These are phyloP conservation scores for Linurgus olivaceus DNA, from an alignment of 2,797 vertebrate species.

Conservation along the genomic window DNA sequence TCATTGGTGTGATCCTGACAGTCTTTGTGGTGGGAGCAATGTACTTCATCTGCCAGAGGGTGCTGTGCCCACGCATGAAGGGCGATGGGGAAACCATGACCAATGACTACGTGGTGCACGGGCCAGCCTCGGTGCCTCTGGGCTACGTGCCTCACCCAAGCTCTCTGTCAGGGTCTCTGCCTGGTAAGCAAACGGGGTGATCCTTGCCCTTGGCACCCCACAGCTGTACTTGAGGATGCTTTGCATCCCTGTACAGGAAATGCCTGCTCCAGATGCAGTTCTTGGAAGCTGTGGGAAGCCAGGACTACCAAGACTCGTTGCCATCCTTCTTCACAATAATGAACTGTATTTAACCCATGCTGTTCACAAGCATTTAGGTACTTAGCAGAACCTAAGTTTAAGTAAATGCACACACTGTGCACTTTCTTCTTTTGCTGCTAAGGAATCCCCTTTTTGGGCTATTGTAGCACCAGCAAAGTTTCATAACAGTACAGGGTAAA, in stretches of 20 bases:
- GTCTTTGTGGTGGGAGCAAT: slow-evolving; percentile 92
- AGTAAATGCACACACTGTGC: fast-evolving
- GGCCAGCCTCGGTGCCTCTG: slow-evolving; percentile 89
- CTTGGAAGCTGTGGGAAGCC: not conserved
- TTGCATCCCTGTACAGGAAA: not conserved
- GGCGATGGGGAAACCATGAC: slow-evolving; percentile 93
- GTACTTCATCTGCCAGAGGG: slow-evolving; percentile 95
- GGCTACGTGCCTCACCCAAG: slow-evolving; percentile 93
- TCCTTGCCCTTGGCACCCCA: not conserved
- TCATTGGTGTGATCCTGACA: slow-evolving; percentile 92
- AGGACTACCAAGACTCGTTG: not conserved
- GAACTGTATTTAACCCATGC: not conserved
- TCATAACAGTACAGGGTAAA: not conserved
- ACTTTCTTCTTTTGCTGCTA: not conserved
- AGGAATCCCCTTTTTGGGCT: not conserved
- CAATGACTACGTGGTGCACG: slow-evolving; percentile 92
- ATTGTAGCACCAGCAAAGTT: not conserved
- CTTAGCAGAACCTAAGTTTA: not conserved
- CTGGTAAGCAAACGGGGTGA: slow-evolving; percentile 77
- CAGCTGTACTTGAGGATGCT: not conserved
- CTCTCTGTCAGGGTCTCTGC: slow-evolving; percentile 91
- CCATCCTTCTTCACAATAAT: not conserved
- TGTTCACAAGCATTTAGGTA: not conserved
- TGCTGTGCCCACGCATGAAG: slow-evolving; percentile 95
- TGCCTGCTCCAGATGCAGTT: not conserved